A percentile compares a stretch with the other conserved stretches of the same genome.
phyloP scores from a whole-genome alignment of 2,888 invertebrate species.

The Cybosia mesomella region DNA sequence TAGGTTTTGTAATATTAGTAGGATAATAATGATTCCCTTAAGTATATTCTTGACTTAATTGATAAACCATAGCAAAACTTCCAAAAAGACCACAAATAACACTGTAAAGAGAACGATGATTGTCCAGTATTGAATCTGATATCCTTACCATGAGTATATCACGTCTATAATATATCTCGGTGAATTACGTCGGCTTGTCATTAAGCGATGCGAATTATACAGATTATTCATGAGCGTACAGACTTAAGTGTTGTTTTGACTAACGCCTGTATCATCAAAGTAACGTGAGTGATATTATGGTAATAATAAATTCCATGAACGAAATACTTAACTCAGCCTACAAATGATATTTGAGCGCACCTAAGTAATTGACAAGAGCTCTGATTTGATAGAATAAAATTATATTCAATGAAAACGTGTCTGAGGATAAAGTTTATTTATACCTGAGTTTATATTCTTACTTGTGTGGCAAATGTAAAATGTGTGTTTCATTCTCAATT shows the following conservation, averaged over 20 bases:
- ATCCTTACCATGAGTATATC: conserved; percentile 21
- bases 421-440: background rate
- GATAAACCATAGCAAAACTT: too few relatives aligned
- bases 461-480: background rate
- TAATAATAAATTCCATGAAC: background rate
- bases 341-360: background rate
- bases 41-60: background rate
- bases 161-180: conserved; percentile 50
- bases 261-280: conserved; percentile 22
- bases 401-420: background rate
- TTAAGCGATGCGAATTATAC: conserved; percentile 64
- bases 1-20: too few relatives aligned
- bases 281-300: conserved; percentile 11
- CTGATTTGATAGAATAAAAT: background rate
- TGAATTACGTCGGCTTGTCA: conserved; percentile 62
- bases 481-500: background rate
- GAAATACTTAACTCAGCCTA: background rate
- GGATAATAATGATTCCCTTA: too few relatives aligned
- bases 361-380: conserved; percentile 1
- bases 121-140: conserved; percentile 13
- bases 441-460: background rate
- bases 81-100: too few relatives aligned
- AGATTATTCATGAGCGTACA: conserved; percentile 63
- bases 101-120: background rate
- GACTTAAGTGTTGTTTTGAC: conserved; percentile 45